phyloP scores from a whole-genome alignment of 2,797 vertebrate genomes.

The Remorina albescens region DNA sequence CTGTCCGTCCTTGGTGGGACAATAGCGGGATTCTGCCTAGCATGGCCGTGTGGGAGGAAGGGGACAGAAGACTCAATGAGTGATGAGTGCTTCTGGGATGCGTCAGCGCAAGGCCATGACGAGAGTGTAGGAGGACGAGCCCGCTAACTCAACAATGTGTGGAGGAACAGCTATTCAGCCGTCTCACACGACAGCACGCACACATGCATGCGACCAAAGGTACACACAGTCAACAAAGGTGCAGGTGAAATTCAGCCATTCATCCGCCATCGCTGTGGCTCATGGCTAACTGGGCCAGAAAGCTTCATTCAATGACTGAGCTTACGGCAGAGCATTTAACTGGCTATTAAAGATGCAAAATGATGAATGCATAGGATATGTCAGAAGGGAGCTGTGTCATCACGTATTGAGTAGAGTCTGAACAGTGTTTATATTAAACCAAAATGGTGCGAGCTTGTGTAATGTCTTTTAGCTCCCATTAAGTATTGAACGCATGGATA shows the following conservation, averaged over 20 bases:
- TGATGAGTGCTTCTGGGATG: constrained; percentile 86
- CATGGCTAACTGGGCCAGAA: constrained; percentile 46
- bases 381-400: constrained; percentile 41
- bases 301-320: constrained; percentile 43
- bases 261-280: constrained; percentile 41
- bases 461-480: not conserved
- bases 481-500: not conserved
- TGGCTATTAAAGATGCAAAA: constrained; percentile 21
- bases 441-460: constrained; percentile 15
- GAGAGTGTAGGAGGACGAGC: constrained; percentile 81
- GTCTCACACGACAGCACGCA: constrained; percentile 45
- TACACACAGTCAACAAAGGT: constrained; percentile 68
- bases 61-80: constrained; percentile 85
- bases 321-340: constrained; percentile 28
- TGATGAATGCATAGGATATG: constrained; percentile 41
- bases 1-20: constrained; percentile 76
- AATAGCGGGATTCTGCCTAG: constrained; percentile 82
- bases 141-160: constrained; percentile 72
- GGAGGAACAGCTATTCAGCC: constrained; percentile 71
- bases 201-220: constrained; percentile 33
- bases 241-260: constrained; percentile 70
- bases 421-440: not conserved
- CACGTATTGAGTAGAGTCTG: constrained; percentile 14
- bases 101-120: constrained; percentile 80
- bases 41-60: constrained; percentile 85